These are phyloP conservation scores for Odontamblyopus rebecca DNA, from an alignment of 2,797 vertebrate genomes.

Conservation along the genomic window DNA sequence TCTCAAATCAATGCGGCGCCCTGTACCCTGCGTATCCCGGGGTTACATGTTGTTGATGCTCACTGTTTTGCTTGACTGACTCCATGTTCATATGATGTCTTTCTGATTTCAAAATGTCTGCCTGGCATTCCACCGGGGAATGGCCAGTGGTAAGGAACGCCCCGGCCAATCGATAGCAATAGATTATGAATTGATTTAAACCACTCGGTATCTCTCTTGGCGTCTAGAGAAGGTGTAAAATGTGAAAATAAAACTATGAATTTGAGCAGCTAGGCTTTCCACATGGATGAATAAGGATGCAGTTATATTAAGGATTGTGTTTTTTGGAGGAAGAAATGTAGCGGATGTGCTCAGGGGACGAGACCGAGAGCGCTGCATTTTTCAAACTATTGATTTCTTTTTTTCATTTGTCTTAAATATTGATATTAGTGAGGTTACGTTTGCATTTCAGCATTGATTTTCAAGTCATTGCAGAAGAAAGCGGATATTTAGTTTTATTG, in stretches of 20 bases:
- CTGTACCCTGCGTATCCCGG: neutral
- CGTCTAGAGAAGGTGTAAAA: neutral
- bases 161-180: neutral
- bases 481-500: neutral
- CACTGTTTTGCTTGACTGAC: neutral
- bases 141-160: neutral
- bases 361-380: neutral
- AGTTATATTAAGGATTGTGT: neutral
- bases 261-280: neutral
- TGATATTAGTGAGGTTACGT: neutral
- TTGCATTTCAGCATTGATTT: neutral
- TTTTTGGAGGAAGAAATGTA: neutral
- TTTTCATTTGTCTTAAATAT: neutral
- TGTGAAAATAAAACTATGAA: neutral
- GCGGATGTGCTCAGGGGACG: neutral
- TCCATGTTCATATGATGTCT: neutral
- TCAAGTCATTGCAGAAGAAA: neutral
- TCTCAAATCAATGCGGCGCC: neutral
- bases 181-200: slow-evolving; percentile 11
- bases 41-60: slow-evolving; percentile 10
- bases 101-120: slow-evolving; percentile 6
- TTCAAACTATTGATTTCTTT: neutral
- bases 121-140: neutral
- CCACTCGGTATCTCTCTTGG: neutral
- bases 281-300: neutral